Evolutionary conservation across 2,797 vertebrate species (phyloP).

Genomic region (Chlorospingus semifuscus): DNA sequence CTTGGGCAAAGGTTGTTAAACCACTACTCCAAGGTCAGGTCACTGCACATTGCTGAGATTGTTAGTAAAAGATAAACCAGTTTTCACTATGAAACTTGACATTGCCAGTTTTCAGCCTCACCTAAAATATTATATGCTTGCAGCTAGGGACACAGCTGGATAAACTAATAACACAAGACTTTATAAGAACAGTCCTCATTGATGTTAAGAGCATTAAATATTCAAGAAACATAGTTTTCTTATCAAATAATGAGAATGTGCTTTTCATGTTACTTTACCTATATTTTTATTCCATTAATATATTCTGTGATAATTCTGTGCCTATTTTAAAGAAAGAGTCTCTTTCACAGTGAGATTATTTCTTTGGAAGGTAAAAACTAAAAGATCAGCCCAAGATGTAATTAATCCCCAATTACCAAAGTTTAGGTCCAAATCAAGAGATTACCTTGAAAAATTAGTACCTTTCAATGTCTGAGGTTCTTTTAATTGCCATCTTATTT

Average conservation of each 20-base stretch:
- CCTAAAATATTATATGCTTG: constrained; percentile 38
- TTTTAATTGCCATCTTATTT: not conserved
- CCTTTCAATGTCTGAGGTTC: not conserved
- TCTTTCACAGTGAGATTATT: not conserved
- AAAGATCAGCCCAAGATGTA: not conserved
- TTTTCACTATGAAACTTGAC: constrained; percentile 27
- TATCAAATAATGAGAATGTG: not conserved
- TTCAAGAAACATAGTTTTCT: not conserved
- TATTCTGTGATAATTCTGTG: not conserved
- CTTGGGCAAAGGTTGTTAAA: constrained; percentile 78
- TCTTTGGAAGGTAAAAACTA: not conserved
- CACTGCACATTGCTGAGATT: constrained; percentile 59
- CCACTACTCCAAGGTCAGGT: constrained; percentile 75
- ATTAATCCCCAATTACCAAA: not conserved
- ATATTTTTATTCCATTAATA: not conserved
- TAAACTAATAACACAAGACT: constrained; percentile 34
- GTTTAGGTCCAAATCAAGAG: not conserved
- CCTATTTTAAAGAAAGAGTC: not conserved
- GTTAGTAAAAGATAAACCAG: constrained; percentile 64
- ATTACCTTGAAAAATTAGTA: not conserved
- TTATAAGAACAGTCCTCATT: not conserved
- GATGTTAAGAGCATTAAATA: not conserved
- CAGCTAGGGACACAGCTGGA: constrained; percentile 27
- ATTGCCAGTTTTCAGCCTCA: constrained; percentile 14
- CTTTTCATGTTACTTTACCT: not conserved